These are phyloP conservation scores for Thecophora atra DNA, from an alignment of 2,888 invertebrate genomes.

Conservation along the genomic window DNA sequence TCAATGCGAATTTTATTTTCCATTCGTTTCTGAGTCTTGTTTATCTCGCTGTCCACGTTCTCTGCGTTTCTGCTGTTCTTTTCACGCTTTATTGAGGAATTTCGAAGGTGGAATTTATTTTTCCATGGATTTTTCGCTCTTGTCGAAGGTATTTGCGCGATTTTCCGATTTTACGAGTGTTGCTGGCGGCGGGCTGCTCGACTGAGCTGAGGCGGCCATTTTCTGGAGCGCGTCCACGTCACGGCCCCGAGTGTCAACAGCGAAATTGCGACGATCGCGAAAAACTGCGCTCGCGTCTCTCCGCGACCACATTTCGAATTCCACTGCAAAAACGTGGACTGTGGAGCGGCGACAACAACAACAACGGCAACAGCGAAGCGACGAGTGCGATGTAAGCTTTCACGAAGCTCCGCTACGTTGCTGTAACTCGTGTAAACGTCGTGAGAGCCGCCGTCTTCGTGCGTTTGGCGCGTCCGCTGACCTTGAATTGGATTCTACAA, in stretches of 20 bases:
- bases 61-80: no score
- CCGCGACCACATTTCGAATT: not conserved
- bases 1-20: no score
- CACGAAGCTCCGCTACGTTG: not conserved
- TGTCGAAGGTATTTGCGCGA: no score
- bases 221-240: not conserved
- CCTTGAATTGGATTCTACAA: constrained; percentile 46
- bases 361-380: not conserved
- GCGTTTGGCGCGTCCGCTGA: constrained; percentile 43
- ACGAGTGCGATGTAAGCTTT: constrained; percentile 16
- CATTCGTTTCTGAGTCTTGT: no score
- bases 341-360: not conserved
- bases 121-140: no score
- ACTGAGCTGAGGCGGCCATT: no score
- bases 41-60: no score
- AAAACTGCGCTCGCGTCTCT: not conserved
- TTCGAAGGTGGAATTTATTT: no score
- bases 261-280: constrained; percentile 9
- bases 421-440: constrained; percentile 22
- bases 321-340: not conserved
- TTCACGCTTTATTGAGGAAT: no score
- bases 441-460: not conserved
- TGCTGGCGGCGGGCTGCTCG: no score
- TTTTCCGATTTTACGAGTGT: no score
- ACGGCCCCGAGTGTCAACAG: constrained; percentile 1